Conservation (phyloP, 1,140 invertebrate species). For the Zaprionus tsacasi region DNA sequence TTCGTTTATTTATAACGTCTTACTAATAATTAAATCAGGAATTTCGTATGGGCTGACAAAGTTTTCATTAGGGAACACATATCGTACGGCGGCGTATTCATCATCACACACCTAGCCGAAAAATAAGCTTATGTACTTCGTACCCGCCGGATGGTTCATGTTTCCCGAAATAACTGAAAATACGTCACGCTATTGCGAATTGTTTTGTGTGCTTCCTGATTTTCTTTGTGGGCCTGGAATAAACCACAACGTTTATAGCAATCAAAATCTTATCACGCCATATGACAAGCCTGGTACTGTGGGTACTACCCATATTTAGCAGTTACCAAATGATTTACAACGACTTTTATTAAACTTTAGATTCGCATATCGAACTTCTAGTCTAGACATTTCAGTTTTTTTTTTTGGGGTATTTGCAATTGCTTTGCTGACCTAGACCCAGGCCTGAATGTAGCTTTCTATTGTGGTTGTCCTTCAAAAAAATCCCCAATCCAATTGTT, state of each 20-base stretch:
- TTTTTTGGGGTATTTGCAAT: background rate
- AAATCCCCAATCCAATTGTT: slow-evolving; percentile 18
- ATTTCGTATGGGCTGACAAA: slow-evolving; percentile 52
- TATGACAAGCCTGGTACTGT: slow-evolving; percentile 29
- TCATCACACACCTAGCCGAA: background rate
- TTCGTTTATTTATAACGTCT: slow-evolving; percentile 59
- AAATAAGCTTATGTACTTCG: slow-evolving; percentile 48
- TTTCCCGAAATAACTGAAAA: slow-evolving; percentile 52
- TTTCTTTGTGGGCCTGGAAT: slow-evolving; percentile 33
- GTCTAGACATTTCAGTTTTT: background rate
- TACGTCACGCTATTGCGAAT: slow-evolving; percentile 53
- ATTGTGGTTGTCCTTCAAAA: slow-evolving; percentile 27
- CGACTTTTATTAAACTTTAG: slow-evolving; percentile 37
- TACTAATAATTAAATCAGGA: slow-evolving; percentile 63
- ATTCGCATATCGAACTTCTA: slow-evolving; percentile 7
- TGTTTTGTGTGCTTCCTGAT: slow-evolving; percentile 39
- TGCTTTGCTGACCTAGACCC: slow-evolving; percentile 30
- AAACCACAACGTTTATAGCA: slow-evolving; percentile 41
- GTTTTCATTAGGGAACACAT: slow-evolving; percentile 44
- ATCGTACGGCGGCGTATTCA: slow-evolving; percentile 30
- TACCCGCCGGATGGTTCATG: slow-evolving; percentile 28
- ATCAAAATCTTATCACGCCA: slow-evolving; percentile 54
- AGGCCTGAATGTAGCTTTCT: slow-evolving; percentile 9
- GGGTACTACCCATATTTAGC: slow-evolving; percentile 5
- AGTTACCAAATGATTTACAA: slow-evolving; percentile 34